Evolutionary conservation across 2,888 invertebrate genomes (phyloP).

Genomic region (Malachius bipustulatus): DNA sequence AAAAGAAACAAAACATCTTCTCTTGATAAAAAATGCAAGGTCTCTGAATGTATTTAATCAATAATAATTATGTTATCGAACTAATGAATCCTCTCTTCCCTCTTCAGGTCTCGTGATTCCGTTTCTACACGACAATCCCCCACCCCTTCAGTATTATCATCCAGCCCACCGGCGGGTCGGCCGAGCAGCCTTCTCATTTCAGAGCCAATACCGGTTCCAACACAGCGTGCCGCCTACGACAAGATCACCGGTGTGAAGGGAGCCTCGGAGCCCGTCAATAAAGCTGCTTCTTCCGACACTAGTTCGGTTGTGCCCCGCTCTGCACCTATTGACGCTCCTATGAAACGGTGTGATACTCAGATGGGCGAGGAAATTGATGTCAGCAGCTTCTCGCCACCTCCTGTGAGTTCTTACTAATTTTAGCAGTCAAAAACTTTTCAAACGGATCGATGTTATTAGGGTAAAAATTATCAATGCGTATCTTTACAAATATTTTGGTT

Average conservation of each 20-base stretch:
- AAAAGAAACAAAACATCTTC: too few species aligned
- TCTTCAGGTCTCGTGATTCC: too few species aligned
- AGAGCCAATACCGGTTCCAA: slow-evolving; percentile 67
- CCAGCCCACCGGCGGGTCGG: slow-evolving; percentile 53
- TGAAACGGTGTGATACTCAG: slow-evolving; percentile 61
- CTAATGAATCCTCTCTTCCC: too few species aligned
- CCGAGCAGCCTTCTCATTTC: slow-evolving; percentile 59
- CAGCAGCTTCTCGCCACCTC: slow-evolving; percentile 84
- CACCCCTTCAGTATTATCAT: too few species aligned
- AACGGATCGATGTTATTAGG: too few species aligned
- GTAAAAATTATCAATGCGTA: background rate
- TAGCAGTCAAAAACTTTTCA: too few species aligned
- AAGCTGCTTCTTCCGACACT: too few species aligned
- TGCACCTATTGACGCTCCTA: slow-evolving; percentile 76
- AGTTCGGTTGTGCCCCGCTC: slow-evolving; percentile 61
- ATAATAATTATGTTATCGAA: too few species aligned
- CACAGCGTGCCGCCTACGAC: slow-evolving; percentile 44
- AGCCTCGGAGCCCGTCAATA: too few species aligned
- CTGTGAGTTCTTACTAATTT: slow-evolving; percentile 43
- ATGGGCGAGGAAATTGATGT: slow-evolving; percentile 75
- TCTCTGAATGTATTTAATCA: too few species aligned
- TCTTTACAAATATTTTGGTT: slow-evolving; percentile 5
- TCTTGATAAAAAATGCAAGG: too few species aligned
- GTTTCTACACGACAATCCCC: too few species aligned
- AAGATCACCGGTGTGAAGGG: slow-evolving; percentile 30